Base-by-base conservation (phyloP, 2,797 vertebrate genomes). In the Eleutherodactylus coqui region DNA sequence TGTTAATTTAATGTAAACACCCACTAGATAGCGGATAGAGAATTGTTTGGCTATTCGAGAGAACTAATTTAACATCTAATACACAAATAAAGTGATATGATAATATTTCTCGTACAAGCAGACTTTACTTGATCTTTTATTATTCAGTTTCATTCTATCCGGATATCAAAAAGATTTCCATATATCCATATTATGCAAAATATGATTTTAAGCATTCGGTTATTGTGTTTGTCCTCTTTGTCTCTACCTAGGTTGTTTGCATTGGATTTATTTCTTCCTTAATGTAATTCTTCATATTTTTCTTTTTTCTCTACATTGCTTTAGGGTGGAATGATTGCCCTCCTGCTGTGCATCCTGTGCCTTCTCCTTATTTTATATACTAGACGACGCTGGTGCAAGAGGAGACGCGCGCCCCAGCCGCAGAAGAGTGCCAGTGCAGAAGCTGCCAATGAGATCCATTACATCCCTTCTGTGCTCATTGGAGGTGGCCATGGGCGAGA, bases 361-460 rank as follows among this genome's bases (percentile, higher is more conserved):
- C 94, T 99, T 89, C 97, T 99, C 55, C 96, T 99, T 94, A 98
- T 99, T 93, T 95, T 99, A 24, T 99, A 99, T 91, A 99, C 97
- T 0, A 96, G 98, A 19, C 93, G 97, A 67, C 97, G 97, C 4
- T 99, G 98, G 98, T 99, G 98, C 90, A 99, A 99, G 89, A 96
- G 98, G 41, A 96, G 98, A 41, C 96, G 98, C 0, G 97, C 98
- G 53, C 98, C 98, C 0, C 98, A 99, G 92, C 98, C 98, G 0
- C 98, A 99, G 94, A 99, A 99, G 89, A 99, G 98, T 0, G 98
- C 98, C 87, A 99, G 98, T 0, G 98, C 98, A 0, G 98, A 99
- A 90, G 98, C 98, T 0, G 98, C 98, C 90, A 99, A 99, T 1
- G 98, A 99, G 94, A 99, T 99, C 91, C 98, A 99, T 92, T 99